Evolutionary conservation across 2,888 invertebrate genomes (phyloP), one percentile per base, ranked within the genome.

Genomic region (Ennomos fuscantarius): DNA sequence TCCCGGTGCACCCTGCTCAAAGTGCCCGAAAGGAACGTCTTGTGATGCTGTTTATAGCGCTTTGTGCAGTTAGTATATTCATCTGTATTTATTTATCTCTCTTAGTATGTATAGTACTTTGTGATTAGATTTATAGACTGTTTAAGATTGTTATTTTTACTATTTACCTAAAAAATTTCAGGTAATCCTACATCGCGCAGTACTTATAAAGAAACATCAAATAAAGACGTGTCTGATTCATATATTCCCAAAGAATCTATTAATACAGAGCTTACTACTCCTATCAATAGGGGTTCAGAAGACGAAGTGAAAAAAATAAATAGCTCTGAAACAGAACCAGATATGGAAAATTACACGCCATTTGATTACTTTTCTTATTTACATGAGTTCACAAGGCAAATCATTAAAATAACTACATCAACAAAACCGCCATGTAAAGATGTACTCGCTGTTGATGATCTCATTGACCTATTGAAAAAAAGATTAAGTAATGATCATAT

Each of bases 381-480:
- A 12, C 77, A 81, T 63, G 76, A 82, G 45, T 72, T 76, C 47
- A 79, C 76, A 36, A 75, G 62, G 44, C 72, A 74, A 56, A 45
- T 67, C 6, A 60, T 74, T 42, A 75, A 72, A 11, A 43, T 69
- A 50, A 67, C 65, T 5, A 70, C 76, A 2, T 57, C 64, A 33
- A 9, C 41, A 9, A 70, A 69, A 60, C 63, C 70, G 8, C 67
- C 72, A 58, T 90, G 90, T 62, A 84, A 84, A 72, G 81, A 86
- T 55, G 55, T 70, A 5, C 63, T 86, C 45, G 80, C 76, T 10
- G 74, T 91, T 1, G 88, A 91, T 32, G 83, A 87, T 51, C 82
- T 92, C 53, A 73, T 91, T 32, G 81, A 88, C 60, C 62, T 90
- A 58, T 62, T 92, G 6, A 90, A 84, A 67, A 84, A 80, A 57